These are phyloP conservation scores for Oscheius sp. DNA, from an alignment of 1,140 invertebrate genomes.

Conservation along the genomic window DNA sequence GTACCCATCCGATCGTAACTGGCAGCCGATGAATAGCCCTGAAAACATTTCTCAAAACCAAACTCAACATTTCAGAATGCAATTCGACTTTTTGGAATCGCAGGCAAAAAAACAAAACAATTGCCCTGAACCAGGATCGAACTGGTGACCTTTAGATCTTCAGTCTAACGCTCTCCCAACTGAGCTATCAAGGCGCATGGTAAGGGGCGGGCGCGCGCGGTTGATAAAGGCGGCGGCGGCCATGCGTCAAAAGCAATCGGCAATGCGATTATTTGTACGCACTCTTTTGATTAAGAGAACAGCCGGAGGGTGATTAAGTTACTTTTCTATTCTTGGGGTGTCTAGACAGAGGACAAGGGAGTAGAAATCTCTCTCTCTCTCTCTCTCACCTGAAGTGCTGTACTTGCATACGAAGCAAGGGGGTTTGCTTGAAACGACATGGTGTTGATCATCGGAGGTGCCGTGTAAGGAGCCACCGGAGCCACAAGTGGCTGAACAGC, in stretches of 20 bases:
- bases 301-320: too few relatives aligned
- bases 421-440: background rate
- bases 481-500: background rate
- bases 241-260: too few relatives aligned
- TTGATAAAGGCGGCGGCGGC: too few relatives aligned
- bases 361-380: too few relatives aligned
- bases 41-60: background rate
- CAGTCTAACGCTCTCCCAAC: constrained; percentile 62
- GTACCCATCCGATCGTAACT: constrained; percentile 3
- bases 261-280: too few relatives aligned
- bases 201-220: too few relatives aligned
- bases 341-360: too few relatives aligned
- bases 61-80: background rate
- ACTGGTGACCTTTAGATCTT: constrained; percentile 57
- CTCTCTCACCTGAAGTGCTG: background rate
- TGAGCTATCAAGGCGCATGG: constrained; percentile 53
- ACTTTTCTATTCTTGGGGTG: too few relatives aligned
- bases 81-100: too few relatives aligned
- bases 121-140: constrained; percentile 49
- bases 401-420: background rate
- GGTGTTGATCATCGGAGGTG: background rate
- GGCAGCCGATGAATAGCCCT: background rate
- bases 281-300: too few relatives aligned
- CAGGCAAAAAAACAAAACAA: too few relatives aligned
- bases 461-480: background rate